Percentiles rank a stretch among this genome's conserved stretches.
Conservation (phyloP, 2,113 vertebrate genomes). For the Macrotis lagotis region DNA sequence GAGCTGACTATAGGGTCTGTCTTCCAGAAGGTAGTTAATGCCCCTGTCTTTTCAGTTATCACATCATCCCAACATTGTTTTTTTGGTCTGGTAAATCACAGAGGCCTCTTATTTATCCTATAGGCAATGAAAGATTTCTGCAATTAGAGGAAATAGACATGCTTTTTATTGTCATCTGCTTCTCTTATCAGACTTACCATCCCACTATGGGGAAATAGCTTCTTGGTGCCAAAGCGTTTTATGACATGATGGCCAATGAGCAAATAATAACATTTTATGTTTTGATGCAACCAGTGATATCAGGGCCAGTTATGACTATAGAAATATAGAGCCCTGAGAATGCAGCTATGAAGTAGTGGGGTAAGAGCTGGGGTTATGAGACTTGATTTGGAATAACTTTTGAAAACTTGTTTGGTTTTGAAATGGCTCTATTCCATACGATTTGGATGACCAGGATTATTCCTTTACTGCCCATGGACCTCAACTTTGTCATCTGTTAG, state of each 20-base stretch:
- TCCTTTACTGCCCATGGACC: background rate
- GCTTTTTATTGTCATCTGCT: constrained; percentile 59
- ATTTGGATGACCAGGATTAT: background rate
- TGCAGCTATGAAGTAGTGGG: background rate
- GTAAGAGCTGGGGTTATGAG: background rate
- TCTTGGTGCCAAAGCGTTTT: constrained; percentile 56
- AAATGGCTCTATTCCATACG: background rate
- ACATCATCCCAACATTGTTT: constrained; percentile 24
- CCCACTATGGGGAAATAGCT: constrained; percentile 40
- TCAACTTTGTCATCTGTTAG: background rate
- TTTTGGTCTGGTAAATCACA: constrained; percentile 57
- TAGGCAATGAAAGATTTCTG: constrained; percentile 63
- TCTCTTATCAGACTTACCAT: constrained; percentile 63
- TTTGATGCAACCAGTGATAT: background rate
- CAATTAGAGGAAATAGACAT: constrained; percentile 64
- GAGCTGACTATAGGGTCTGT: background rate
- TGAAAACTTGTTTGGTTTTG: too few relatives aligned
- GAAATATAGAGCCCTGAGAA: background rate
- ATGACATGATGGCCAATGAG: constrained; percentile 57
- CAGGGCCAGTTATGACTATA: background rate
- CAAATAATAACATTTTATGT: constrained; percentile 62
- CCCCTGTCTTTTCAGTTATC: constrained; percentile 36
- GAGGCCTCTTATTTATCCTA: constrained; percentile 63
- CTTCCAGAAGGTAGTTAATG: constrained; percentile 40
- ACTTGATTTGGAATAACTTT: background rate